phyloP scores from a whole-genome alignment of 2,888 invertebrate species.

The Troides helena region DNA sequence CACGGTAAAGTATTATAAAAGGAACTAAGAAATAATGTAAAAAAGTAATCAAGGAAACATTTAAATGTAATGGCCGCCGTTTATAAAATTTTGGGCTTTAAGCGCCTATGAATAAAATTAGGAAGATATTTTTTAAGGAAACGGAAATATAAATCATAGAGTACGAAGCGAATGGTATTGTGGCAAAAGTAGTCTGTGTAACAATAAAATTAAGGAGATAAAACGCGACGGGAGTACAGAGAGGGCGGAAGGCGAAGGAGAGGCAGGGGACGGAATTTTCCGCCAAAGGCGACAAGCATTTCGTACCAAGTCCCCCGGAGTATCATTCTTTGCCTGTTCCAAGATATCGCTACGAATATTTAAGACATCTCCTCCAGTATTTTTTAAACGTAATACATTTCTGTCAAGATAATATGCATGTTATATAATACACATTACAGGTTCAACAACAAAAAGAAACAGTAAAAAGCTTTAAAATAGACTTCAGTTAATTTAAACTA shows the following conservation, averaged over 20 bases:
- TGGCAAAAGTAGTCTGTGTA: slow-evolving; percentile 7
- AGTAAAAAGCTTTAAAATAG: too few relatives aligned
- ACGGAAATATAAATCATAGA: slow-evolving; percentile 16
- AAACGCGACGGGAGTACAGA: background rate
- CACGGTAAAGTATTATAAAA: too few relatives aligned
- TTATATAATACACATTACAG: too few relatives aligned
- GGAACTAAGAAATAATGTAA: too few relatives aligned
- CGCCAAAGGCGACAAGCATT: slow-evolving; percentile 11
- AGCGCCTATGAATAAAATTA: background rate
- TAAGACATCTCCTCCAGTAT: slow-evolving; percentile 3
- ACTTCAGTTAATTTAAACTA: too few relatives aligned
- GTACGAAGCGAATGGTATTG: slow-evolving; percentile 10
- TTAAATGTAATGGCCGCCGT: background rate
- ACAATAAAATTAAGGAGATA: slow-evolving; percentile 14
- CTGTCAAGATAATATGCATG: too few relatives aligned
- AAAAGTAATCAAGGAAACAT: background rate
- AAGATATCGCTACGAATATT: slow-evolving; percentile 16
- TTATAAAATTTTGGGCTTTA: background rate
- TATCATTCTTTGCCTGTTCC: slow-evolving; percentile 13
- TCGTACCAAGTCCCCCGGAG: slow-evolving; percentile 15
- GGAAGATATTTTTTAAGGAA: slow-evolving; percentile 5
- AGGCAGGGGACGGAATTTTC: background rate
- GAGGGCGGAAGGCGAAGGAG: too few relatives aligned
- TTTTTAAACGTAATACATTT: background rate
- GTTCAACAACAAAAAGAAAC: too few relatives aligned